Conservation (phyloP, 1,140 invertebrate species). For the Anadara kagoshimensis region DNA sequence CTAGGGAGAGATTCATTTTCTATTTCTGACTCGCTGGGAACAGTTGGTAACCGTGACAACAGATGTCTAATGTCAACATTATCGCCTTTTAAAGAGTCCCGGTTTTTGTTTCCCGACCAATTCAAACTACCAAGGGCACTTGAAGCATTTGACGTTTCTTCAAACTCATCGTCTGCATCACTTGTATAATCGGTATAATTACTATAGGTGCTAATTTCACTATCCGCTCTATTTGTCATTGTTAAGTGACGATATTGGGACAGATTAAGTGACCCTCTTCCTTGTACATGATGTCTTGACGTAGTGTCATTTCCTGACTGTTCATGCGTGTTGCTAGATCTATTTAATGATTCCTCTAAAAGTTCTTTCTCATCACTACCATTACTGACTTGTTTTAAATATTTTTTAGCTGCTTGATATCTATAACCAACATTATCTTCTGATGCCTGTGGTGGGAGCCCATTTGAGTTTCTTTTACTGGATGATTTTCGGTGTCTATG, state of each 20-base stretch:
- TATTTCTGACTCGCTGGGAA: too few relatives aligned
- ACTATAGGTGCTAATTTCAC: conserved; percentile 31
- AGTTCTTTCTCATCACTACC: background rate
- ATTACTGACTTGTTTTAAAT: background rate
- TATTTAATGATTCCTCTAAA: background rate
- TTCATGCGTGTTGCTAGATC: too few relatives aligned
- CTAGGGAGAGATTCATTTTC: too few relatives aligned
- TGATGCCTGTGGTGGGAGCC: background rate
- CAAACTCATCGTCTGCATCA: conserved; percentile 59
- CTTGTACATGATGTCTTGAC: too few relatives aligned
- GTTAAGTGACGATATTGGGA: too few relatives aligned
- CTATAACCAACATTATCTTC: conserved; percentile 27
- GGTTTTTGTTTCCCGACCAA: too few relatives aligned
- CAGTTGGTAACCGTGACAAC: too few relatives aligned
- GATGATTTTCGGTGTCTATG: background rate
- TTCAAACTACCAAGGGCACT: conserved; percentile 36
- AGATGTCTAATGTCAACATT: too few relatives aligned
- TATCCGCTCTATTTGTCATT: background rate
- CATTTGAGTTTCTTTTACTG: background rate
- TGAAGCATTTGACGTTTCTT: conserved; percentile 43
- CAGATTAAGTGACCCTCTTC: too few relatives aligned
- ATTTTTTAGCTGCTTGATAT: conserved; percentile 12
- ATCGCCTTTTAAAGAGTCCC: too few relatives aligned
- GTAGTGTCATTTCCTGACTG: too few relatives aligned
- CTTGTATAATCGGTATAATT: conserved; percentile 38